Conservation (phyloP, 2,113 vertebrate genomes). For the Clarias magur region DNA sequence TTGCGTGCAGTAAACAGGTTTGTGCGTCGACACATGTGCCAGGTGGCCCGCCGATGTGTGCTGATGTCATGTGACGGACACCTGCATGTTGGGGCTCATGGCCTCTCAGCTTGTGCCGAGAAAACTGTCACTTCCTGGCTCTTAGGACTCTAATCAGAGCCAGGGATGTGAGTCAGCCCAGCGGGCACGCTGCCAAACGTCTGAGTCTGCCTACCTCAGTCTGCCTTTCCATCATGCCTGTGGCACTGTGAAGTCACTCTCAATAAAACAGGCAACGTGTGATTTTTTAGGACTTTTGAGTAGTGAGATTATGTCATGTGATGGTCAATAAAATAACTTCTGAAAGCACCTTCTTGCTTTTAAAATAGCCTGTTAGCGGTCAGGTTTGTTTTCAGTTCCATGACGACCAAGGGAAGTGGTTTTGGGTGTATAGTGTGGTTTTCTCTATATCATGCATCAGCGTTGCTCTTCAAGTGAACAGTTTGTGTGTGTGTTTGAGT, state of each 20-base stretch:
- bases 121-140: slow-evolving; percentile 48
- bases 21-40: slow-evolving; percentile 14
- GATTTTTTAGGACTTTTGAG: background rate
- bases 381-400: background rate
- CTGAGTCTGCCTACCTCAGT: slow-evolving; percentile 31
- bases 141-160: background rate
- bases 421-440: slow-evolving; percentile 22
- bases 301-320: background rate
- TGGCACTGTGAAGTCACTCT: background rate
- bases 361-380: background rate
- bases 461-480: background rate
- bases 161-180: slow-evolving; percentile 53
- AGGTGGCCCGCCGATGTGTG: slow-evolving; percentile 44
- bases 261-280: background rate
- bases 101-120: slow-evolving; percentile 32
- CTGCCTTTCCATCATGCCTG: background rate
- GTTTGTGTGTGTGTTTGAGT: background rate
- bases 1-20: slow-evolving; percentile 19
- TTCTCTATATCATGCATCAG: background rate
- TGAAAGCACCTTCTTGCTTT: background rate
- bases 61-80: slow-evolving; percentile 33
- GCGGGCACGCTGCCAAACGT: slow-evolving; percentile 19
- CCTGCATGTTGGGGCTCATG: slow-evolving; percentile 19
- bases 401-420: background rate
- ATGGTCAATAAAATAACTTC: background rate